Conservation (phyloP, 2,888 invertebrate genomes). For the Cheilosia urbana region DNA sequence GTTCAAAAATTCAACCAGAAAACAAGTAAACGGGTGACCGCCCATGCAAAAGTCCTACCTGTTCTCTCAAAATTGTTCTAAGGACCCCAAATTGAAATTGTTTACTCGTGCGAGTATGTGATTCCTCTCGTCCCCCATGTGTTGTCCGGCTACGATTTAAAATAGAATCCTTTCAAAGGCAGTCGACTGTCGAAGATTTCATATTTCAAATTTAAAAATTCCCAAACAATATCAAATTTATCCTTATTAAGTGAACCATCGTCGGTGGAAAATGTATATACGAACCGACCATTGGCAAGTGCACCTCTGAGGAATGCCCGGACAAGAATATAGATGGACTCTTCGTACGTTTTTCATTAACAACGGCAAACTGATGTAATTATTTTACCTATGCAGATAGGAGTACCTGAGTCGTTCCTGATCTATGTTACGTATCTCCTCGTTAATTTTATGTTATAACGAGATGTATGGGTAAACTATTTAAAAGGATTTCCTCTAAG, state of each 20-base stretch:
- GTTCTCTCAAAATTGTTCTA: slow-evolving; percentile 25
- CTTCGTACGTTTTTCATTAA: background rate
- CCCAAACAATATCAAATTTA: slow-evolving; percentile 46
- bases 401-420: background rate
- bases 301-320: background rate
- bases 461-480: too few relatives aligned
- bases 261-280: background rate
- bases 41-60: slow-evolving; percentile 13
- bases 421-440: background rate
- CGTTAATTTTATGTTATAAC: too few relatives aligned
- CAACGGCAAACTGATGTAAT: slow-evolving; percentile 38
- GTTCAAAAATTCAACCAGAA: slow-evolving; percentile 59
- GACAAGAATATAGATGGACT: background rate
- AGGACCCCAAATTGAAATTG: slow-evolving; percentile 46
- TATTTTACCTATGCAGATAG: slow-evolving; percentile 35
- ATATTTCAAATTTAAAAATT: slow-evolving; percentile 35
- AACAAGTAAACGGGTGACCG: slow-evolving; percentile 22
- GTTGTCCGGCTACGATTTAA: background rate
- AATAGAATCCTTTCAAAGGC: slow-evolving; percentile 3
- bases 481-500: background rate
- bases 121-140: background rate
- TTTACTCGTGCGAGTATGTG: slow-evolving; percentile 18
- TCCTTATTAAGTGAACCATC: slow-evolving; percentile 36
- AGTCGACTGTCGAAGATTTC: slow-evolving; percentile 26
- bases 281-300: background rate